Base-by-base conservation (phyloP, 2,113 vertebrate species). In the Noctilio leporinus region DNA sequence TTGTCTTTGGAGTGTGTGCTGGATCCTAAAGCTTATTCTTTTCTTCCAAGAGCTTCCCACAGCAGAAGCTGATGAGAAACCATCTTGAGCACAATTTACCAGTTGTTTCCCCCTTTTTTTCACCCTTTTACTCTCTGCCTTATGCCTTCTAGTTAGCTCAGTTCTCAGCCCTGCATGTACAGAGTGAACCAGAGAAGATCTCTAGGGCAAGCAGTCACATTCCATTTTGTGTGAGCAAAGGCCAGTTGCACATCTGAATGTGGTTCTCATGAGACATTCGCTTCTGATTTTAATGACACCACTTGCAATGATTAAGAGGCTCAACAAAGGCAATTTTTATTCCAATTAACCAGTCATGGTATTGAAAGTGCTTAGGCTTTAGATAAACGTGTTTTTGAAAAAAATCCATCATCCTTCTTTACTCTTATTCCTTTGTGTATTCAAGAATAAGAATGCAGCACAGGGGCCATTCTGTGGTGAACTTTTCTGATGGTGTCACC, bases 231-330 rank as follows among this genome's bases (percentile, higher is more conserved):
- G 38, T 59, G 81, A 91, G 35, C 59, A 24, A 87, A 43, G 40
- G 11, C 33, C n/a, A 77, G 1, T 28, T 15, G 24, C 57, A 57
- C 53, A 78, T 90, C 43, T 40, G 84, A 93, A 85, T 64, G 53
- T 22, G 53, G 67, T 78, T 90, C 51, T 83, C 55, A 2, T 35
- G 70, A 62, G 45, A 47, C 24, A 45, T 70, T 67, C 89, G 62
- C 53, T 95, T 95, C 70, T 78, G 77, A 30, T 91, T 95, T 97
- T 96, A 86, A 90, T 93, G 51, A 30, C 76, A 80, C 86, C 85
- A 40, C 35, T 93, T 72, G 16, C 38, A 30, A 69, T 89, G 59
- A 78, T 91, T 89, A 64, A 70, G 26, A 19, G 22, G 30, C 59
- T 75, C 22, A 30, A 72, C 22, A 89, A 65, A 64, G 53, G 47